Conservation (phyloP, 2,797 vertebrate species). For the Geotrypetes seraphini region DNA sequence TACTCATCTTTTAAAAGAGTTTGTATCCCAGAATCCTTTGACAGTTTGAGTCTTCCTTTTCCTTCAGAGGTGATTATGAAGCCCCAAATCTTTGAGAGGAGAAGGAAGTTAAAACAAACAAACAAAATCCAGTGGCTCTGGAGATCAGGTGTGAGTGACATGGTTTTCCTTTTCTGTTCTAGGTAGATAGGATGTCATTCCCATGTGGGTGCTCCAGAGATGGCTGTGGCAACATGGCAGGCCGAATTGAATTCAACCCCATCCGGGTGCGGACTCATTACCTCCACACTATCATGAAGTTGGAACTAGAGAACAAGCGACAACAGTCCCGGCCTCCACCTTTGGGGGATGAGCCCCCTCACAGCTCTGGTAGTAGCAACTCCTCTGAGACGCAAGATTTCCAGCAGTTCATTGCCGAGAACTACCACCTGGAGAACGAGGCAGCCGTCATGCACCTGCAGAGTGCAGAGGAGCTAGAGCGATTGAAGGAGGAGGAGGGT, state of each 20-base stretch:
- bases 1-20: too few species aligned
- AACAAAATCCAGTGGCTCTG: too few species aligned
- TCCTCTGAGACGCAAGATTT: slow-evolving; percentile 59
- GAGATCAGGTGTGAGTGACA: background rate
- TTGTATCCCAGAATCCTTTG: too few species aligned
- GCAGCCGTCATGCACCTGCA: slow-evolving; percentile 88
- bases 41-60: too few species aligned
- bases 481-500: slow-evolving; percentile 74
- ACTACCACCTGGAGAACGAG: slow-evolving; percentile 66
- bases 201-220: slow-evolving; percentile 91
- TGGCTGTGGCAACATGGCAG: slow-evolving; percentile 80
- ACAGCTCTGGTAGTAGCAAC: slow-evolving; percentile 27
- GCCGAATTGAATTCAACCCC: slow-evolving; percentile 92
- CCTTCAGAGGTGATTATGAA: background rate
- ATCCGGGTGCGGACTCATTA: slow-evolving; percentile 90
- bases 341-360: slow-evolving; percentile 27
- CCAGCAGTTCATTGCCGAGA: slow-evolving; percentile 60
- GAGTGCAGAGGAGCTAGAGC: slow-evolving; percentile 86
- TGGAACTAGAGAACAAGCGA: slow-evolving; percentile 82
- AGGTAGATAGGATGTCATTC: slow-evolving; percentile 95
- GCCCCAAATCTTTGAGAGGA: background rate
- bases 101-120: background rate
- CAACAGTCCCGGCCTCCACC: slow-evolving; percentile 36
- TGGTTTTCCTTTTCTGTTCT: slow-evolving; percentile 4
- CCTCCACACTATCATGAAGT: slow-evolving; percentile 94